phyloP scores from a whole-genome alignment of 1,140 invertebrate genomes.

The Cydia splendana region DNA sequence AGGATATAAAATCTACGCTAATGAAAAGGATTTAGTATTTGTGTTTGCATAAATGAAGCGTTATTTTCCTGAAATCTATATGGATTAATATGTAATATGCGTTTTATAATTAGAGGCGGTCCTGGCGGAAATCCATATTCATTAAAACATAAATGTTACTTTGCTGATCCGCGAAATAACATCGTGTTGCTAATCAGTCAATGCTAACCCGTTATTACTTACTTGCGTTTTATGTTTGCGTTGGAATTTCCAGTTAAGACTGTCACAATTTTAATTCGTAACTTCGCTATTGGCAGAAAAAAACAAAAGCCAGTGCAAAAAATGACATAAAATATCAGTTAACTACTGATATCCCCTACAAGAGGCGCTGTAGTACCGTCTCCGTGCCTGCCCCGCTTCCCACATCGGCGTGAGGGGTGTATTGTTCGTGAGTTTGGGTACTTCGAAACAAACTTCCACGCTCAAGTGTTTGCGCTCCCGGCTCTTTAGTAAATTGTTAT shows the following conservation, averaged over 20 bases:
- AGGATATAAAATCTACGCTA: conserved; percentile 6
- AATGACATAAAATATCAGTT: not conserved
- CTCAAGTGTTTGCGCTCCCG: conserved; percentile 72
- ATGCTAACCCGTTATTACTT: no score
- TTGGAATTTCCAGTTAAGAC: not conserved
- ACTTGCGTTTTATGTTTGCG: not conserved
- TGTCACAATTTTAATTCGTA: no score
- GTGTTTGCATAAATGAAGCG: not conserved
- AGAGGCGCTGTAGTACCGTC: not conserved
- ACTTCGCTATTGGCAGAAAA: no score
- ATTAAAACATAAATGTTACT: no score
- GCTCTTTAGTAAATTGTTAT: conserved; percentile 76
- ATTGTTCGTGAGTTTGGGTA: conserved; percentile 74
- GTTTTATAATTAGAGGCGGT: no score
- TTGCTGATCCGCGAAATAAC: no score
- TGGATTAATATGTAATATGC: not conserved
- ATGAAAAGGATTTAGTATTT: conserved; percentile 17
- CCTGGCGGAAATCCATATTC: no score
- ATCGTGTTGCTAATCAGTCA: no score
- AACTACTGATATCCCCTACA: not conserved
- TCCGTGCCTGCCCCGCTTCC: conserved; percentile 1
- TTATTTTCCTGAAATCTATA: not conserved
- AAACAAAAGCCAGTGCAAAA: no score
- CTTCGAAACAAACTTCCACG: conserved; percentile 73
- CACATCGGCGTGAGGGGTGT: conserved; percentile 37